Base-by-base conservation (phyloP, 2,113 vertebrate species). In the Psilopogon haemacephalus region DNA sequence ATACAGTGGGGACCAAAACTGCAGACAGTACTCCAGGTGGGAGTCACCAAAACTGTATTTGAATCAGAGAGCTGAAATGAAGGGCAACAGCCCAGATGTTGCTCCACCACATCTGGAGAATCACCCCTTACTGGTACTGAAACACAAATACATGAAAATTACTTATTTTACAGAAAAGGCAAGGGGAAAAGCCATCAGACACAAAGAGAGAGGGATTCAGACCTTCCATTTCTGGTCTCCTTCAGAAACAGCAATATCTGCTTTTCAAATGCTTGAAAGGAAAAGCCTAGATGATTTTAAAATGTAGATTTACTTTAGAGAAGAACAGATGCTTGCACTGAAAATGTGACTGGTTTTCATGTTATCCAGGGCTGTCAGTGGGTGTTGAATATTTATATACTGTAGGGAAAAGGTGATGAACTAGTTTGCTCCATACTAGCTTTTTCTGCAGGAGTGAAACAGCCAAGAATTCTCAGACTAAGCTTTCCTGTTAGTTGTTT, bases 381-480 rank as follows among this genome's bases (percentile, higher is more conserved):
- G 84, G 89, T 96, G 96, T 95, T 95, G 94, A 96, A 96, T 96
- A 95, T 95, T 95, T 95, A 96, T 96, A 68, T 77, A 86, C 89
- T 87, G 60, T 86, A 91, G 85, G 85, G 71, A 93, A 91, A 93
- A 92, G 93, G 95, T 91, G 94, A 88, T 91, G 93, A 89, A 93
- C 95, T 69, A 88, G 91, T 89, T 96, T 92, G 78, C 71, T 89
- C 91, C 81, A 14, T 89, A 86, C 74, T 83, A 44, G 89, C 60
- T 81, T 89, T 95, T 96, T 81, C 65, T 95, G 54, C 72, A 75
- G 75, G 44, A 94, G 60, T 86, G 79, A 86, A 89, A 89, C 91
- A 94, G 75, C 72, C 69, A 48, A 69, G 72, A 94, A 89, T 91
- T 95, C 93, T 95, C 72, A 65, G 72, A 72, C 91, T 88, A 90